A percentile compares a stretch with the other conserved stretches of the same genome.
These are phyloP conservation scores for Athetis lepigone DNA, from an alignment of 2,888 invertebrate species.

Conservation along the genomic window DNA sequence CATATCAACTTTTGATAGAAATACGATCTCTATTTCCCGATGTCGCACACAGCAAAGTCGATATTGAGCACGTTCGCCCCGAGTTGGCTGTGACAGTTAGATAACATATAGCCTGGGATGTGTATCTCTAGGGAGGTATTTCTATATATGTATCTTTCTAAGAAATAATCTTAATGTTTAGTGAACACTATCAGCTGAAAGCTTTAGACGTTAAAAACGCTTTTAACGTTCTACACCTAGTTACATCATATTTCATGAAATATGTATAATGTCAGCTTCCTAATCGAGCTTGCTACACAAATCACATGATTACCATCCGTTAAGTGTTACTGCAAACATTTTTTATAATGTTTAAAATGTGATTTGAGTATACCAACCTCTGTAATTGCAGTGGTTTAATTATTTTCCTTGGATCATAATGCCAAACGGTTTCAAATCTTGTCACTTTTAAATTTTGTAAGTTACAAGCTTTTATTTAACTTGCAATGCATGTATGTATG, in stretches of 20 bases:
- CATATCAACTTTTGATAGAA: slow-evolving; percentile 25
- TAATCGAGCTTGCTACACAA: slow-evolving; percentile 29
- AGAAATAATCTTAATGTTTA: not conserved
- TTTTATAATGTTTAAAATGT: slow-evolving; percentile 23
- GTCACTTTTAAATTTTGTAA: too few species aligned
- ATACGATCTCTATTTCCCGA: slow-evolving; percentile 39
- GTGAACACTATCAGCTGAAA: slow-evolving; percentile 4
- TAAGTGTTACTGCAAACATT: slow-evolving; percentile 38
- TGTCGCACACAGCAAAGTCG: slow-evolving; percentile 40
- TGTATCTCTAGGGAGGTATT: slow-evolving; percentile 27
- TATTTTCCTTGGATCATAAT: slow-evolving; percentile 4
- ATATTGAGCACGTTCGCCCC: slow-evolving; percentile 53
- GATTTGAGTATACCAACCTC: slow-evolving; percentile 2
- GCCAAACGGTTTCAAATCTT: too few species aligned
- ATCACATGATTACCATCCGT: slow-evolving; percentile 48
- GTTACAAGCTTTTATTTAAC: too few species aligned
- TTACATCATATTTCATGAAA: slow-evolving; percentile 25
- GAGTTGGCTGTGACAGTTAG: slow-evolving; percentile 46
- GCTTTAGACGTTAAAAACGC: slow-evolving; percentile 34
- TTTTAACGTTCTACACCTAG: slow-evolving; percentile 25
- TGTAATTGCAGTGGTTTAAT: slow-evolving; percentile 8
- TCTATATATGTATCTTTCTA: slow-evolving; percentile 18
- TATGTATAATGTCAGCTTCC: slow-evolving; percentile 33
- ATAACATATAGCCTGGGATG: slow-evolving; percentile 30
- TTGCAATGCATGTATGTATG: too few species aligned